Base-by-base conservation (phyloP, 2,113 vertebrate genomes). In the Tiliqua scincoides region DNA sequence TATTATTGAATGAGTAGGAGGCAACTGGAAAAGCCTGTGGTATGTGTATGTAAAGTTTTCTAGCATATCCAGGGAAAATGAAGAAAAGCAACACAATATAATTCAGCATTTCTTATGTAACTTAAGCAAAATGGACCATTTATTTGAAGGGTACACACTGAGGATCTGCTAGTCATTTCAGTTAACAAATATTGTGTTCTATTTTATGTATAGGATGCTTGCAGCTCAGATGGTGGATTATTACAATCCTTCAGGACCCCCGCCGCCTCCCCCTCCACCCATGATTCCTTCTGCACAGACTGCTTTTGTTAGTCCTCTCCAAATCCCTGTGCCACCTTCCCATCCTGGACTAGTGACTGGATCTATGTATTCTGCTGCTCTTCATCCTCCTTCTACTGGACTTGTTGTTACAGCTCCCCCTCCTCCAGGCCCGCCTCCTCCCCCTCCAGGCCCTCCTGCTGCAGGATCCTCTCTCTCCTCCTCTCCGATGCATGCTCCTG, bases 231-330 rank as follows among this genome's bases (percentile, higher is more conserved):
- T 98, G 87, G 96, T 97, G 94, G 98, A 99, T 52, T 98, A 97
- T 91, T 99, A 99, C 92, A 97, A 96, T 92, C 97, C 98, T 91
- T 93, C 97, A 14, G 98, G 97, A 43, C 97, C 97, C 1, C 97
- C 97, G 1, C 97, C 97, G 2, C 97, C 97, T 32, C 97, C 98
- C 0, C 96, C 98, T 0, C 97, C 97, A 0, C 98, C 98, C 15
- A 94, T 98, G 94, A 99, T 99, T 91, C 99, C 98, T 83, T 99
- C 99, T 67, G 97, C 98, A 88, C 98, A 98, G 89, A 99, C 98
- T 20, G 98, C 98, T 57, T 99, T 99, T 76, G 98, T 98, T 89
- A 98, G 96, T 83, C 97, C 98, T 32, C 97, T 98, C 27, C 97
- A 98, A 94, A 96, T 98, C 78, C 97, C 96, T 0, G 85, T 96